Conservation (phyloP, 2,888 invertebrate genomes). For the Coecobrya sp. region DNA sequence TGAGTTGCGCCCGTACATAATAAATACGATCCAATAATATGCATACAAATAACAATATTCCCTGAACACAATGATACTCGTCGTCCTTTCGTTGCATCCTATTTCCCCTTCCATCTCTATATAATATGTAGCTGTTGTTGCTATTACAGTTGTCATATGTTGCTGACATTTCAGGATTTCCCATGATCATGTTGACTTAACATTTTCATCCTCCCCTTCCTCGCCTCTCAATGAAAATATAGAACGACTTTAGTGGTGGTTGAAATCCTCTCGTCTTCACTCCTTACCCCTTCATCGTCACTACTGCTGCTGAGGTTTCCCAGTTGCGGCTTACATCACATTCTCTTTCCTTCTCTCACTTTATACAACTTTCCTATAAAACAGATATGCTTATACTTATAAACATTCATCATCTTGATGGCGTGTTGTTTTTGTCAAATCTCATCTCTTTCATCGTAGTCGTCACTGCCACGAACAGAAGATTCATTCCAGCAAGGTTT, state of each 20-base stretch:
- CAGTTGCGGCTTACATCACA: conserved; percentile 22
- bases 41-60: background rate
- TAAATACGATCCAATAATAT: background rate
- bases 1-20: background rate
- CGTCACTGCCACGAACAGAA: conserved; percentile 14
- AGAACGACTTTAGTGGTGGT: background rate
- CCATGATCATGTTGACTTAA: conserved; percentile 50
- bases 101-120: background rate
- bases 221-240: background rate
- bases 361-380: background rate
- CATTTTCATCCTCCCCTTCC: conserved; percentile 22
- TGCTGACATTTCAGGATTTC: conserved; percentile 31
- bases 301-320: conserved; percentile 24
- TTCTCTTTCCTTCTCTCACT: background rate
- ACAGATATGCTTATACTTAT: background rate
- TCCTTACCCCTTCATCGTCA: background rate
- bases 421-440: conserved; percentile 31
- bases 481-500: conserved; percentile 37
- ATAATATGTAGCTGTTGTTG: background rate
- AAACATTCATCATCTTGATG: conserved; percentile 5
- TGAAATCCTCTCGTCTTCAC: background rate
- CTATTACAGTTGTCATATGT: conserved; percentile 18
- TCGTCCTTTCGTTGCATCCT: background rate
- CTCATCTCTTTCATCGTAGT: conserved; percentile 45
- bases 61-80: background rate